These are phyloP conservation scores for Fistularia commersonii DNA, from an alignment of 2,797 vertebrate genomes.

Conservation along the genomic window DNA sequence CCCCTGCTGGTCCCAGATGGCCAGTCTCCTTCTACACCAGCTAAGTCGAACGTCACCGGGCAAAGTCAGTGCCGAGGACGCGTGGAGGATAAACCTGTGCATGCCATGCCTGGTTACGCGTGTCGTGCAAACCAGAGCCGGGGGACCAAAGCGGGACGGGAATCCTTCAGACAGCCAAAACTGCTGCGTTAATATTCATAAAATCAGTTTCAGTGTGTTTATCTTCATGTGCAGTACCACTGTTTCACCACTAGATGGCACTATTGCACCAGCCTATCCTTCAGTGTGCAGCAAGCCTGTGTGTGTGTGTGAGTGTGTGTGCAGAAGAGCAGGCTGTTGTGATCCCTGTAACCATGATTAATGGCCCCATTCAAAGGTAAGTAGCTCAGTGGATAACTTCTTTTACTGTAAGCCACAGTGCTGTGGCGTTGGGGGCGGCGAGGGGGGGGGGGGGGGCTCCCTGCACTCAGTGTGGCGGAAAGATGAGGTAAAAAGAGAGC, in stretches of 20 bases:
- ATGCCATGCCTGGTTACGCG: neutral
- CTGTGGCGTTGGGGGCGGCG: slow-evolving; percentile 46
- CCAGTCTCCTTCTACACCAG: slow-evolving; percentile 40
- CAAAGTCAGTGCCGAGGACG: slow-evolving; percentile 60
- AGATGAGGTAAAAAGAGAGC: slow-evolving; percentile 54
- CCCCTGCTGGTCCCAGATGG: slow-evolving; percentile 65
- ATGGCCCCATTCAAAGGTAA: slow-evolving; percentile 73
- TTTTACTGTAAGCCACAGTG: slow-evolving; percentile 69
- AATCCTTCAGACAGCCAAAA: slow-evolving; percentile 9
- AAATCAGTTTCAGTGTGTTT: neutral
- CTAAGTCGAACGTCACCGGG: slow-evolving; percentile 20
- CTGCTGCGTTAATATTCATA: slow-evolving; percentile 7
- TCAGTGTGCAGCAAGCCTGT: too few relatives aligned
- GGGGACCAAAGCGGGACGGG: neutral
- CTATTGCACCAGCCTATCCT: slow-evolving; percentile 32
- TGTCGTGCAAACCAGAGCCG: slow-evolving; percentile 3
- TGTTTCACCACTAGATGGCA: slow-evolving; percentile 53
- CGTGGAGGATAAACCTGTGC: slow-evolving; percentile 16
- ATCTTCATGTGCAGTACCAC: neutral
- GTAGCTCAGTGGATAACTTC: slow-evolving; percentile 73
- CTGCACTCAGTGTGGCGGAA: slow-evolving; percentile 36
- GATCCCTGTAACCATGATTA: slow-evolving; percentile 73
- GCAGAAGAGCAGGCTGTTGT: slow-evolving; percentile 47
- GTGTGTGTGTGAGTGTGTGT: too few relatives aligned
- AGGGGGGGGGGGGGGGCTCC: slow-evolving; percentile 34